Evolutionary conservation across 2,888 invertebrate species (phyloP), one percentile per base, ranked within the genome.

Genomic region (Hypomecis punctinalis): DNA sequence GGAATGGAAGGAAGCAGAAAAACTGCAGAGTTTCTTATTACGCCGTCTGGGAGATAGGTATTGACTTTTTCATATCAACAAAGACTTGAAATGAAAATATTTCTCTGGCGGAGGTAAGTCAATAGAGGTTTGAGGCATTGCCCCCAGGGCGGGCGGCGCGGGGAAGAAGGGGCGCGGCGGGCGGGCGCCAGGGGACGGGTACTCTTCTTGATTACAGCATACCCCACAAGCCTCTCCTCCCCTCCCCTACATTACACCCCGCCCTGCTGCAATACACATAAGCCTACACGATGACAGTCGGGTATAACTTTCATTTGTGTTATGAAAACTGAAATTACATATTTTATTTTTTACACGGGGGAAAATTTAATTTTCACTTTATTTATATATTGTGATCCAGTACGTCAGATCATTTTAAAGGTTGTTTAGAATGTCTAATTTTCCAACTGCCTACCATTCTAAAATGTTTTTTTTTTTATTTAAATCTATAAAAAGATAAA

Each of bases 121-220:
- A 91, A 92, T 91, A 92, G 88, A 88, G 86, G 86, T 89, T 89
- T 90, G 89, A 90, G 87, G 90, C 90, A 89, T 90, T 89, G 88
- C 90, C 91, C 91, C 85, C 86, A n/a, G 82, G 85, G 23, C 23
- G 23, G 84, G 85, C 36, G 84, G 85, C 36, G 74, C 72, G 48
- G 63, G 57, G 72, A 53, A 58, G 63, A 63, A 62, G 43, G 54
- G 71, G 46, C 8, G 60, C 45, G 67, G 68, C 72, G 77, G 70
- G 81, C 78, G 76, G 74, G 83, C 82, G 88, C 85, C 90, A 85
- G 76, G 91, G 93, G 93, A 91, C 91, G 88, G 86, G 89, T 93
- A 93, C 93, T 93, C 93, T 92, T 90, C 93, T 93, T 93, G 93
- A 93, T 93, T 93, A 93, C 92, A 85, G 87, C 84, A 82, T 86